Base-by-base conservation (phyloP, 2,888 invertebrate genomes). In the Deroplatys truncata region DNA sequence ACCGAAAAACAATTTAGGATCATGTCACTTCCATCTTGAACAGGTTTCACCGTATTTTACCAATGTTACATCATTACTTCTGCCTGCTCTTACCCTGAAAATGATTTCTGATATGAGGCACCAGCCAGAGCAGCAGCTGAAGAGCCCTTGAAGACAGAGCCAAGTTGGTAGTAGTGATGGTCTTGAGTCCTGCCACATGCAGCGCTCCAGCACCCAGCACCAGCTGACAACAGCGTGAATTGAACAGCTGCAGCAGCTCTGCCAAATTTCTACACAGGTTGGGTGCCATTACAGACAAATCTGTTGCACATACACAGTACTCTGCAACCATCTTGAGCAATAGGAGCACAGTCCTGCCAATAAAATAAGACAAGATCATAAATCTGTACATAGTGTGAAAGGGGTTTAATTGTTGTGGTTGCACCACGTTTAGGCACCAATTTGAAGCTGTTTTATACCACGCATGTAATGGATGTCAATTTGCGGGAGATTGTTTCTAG, bases 151-250 rank as follows among this genome's bases (percentile, higher is more conserved):
- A 97, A 0, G 98, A 97, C 91, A 98, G 94, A 16, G 98, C 98
- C 92, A 99, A 94, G 94, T 99, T 99, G 82, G 98, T 97, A 92
- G 98, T 98, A 8, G 99, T 98, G 91, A 99, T 99, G 43, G 98
- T 98, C 94, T 98, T 98, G 89, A 98, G 94, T 9, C 99, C 99
- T 82, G 98, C 98, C 91, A 98, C 97, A 92, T 98, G 97, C 92
- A 99, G 96, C 10, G 99, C 99, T 84, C 99, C 99, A 84, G 99
- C 99, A 84, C 99, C 99, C 89, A 99, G 95, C 89, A 99, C 98
- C 92, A 99, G 95, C 93, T 99, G 99, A 93, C 98, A 99, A 92
- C 97, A 97, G 90, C 97, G 95, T 9, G 98, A 98, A 94, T 98
- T 98, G 92, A 97, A 98, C 92, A 97, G 96, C 92, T 98, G 96